These are phyloP conservation scores for Alligator sinensis DNA, from an alignment of 2,113 vertebrate genomes.

Conservation along the genomic window DNA sequence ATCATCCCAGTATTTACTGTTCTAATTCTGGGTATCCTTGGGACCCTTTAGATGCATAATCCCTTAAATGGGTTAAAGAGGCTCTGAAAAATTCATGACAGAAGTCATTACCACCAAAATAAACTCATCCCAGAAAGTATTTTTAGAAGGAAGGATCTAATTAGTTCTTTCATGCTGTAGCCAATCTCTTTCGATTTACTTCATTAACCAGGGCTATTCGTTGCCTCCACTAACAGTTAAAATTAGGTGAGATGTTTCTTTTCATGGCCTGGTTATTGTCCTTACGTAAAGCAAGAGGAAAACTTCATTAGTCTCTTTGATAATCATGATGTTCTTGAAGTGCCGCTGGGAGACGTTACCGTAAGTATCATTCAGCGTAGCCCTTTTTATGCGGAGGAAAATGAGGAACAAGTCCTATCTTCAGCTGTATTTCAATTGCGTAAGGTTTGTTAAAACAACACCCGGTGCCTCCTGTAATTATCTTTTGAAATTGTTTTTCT, in stretches of 20 bases:
- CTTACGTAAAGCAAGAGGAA: neutral
- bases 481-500: neutral
- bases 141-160: constrained; percentile 59
- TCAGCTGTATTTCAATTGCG: neutral
- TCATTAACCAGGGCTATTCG: neutral
- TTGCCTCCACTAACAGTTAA: constrained; percentile 34
- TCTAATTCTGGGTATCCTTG: constrained; percentile 23
- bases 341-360: neutral
- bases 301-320: constrained; percentile 10
- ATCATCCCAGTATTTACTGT: neutral
- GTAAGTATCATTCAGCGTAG: neutral
- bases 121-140: constrained; percentile 16
- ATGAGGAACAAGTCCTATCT: neutral
- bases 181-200: neutral
- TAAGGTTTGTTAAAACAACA: neutral
- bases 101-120: constrained; percentile 21
- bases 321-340: neutral
- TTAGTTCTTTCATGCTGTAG: constrained; percentile 46
- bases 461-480: neutral
- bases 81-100: constrained; percentile 17
- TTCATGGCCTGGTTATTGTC: neutral
- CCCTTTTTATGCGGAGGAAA: neutral
- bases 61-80: constrained; percentile 31
- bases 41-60: constrained; percentile 16
- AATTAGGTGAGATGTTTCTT: neutral